A percentile compares a stretch with the other conserved stretches of the same genome.
phyloP scores from a whole-genome alignment of 1,140 invertebrate species.

The Euglossa dilemma region DNA sequence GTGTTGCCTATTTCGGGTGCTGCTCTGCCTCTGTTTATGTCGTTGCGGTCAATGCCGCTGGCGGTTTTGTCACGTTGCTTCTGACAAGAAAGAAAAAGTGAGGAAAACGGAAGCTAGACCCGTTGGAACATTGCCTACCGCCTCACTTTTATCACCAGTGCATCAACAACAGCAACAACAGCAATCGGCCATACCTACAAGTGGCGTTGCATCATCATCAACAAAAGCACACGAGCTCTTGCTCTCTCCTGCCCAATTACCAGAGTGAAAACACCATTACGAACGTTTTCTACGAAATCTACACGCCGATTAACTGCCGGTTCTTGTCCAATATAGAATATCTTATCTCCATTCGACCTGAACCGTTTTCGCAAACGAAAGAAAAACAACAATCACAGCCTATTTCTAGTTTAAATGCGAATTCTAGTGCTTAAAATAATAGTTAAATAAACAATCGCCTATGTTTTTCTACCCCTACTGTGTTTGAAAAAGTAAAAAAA shows the following conservation, averaged over 20 bases:
- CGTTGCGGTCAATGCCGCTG: constrained; percentile 79
- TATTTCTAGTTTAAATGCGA: constrained; percentile 71
- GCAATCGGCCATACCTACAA: constrained; percentile 41
- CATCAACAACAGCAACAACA: constrained; percentile 46
- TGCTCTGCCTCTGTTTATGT: constrained; percentile 85
- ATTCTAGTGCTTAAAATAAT: constrained; percentile 74
- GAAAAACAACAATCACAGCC: constrained; percentile 51
- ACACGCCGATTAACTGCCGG: constrained; percentile 77
- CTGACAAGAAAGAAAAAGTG: constrained; percentile 69
- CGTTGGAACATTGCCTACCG: constrained; percentile 66
- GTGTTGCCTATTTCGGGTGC: constrained; percentile 84
- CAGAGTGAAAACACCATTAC: constrained; percentile 70
- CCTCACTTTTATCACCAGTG: constrained; percentile 69
- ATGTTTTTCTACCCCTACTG: constrained; percentile 71
- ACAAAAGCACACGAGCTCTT: constrained; percentile 75
- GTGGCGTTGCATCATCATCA: constrained; percentile 64
- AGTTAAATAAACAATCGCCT: constrained; percentile 75
- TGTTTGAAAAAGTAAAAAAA: constrained; percentile 60
- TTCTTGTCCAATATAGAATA: constrained; percentile 61
- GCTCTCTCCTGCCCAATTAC: constrained; percentile 77
- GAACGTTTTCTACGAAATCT: constrained; percentile 71
- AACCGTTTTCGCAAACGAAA: constrained; percentile 55
- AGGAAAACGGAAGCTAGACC: constrained; percentile 67
- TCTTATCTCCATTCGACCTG: constrained; percentile 56
- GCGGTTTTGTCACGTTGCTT: constrained; percentile 69